Evolutionary conservation across 2,797 vertebrate genomes (phyloP).

Genomic region (Loriculus beryllinus): DNA sequence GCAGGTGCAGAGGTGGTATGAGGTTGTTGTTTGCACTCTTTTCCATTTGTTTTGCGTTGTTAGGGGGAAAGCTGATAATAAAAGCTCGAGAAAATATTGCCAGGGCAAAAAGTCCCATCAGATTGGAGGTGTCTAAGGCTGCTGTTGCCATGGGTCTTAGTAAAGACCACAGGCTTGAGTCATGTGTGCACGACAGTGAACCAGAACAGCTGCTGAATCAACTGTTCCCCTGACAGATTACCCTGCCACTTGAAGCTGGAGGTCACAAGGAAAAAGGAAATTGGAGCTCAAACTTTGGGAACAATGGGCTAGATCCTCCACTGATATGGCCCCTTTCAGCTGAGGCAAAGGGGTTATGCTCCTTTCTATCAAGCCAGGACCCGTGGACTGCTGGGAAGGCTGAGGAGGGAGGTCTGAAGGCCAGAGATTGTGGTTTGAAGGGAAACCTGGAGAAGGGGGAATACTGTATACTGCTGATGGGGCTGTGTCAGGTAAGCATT

Average conservation of each 20-base stretch:
- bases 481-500: background rate
- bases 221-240: background rate
- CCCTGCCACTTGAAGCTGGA: background rate
- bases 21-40: background rate
- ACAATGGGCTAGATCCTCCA: background rate
- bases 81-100: background rate
- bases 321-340: background rate
- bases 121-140: background rate
- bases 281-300: background rate
- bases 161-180: background rate
- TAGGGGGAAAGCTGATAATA: background rate
- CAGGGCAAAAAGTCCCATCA: background rate
- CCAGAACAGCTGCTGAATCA: background rate
- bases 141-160: background rate
- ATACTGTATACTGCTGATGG: background rate
- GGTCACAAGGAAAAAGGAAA: conserved; percentile 5
- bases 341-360: background rate
- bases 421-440: background rate
- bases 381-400: background rate
- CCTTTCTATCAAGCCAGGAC: background rate
- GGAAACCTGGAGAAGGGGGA: background rate
- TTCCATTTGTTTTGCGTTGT: background rate
- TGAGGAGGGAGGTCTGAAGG: background rate
- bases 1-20: background rate
- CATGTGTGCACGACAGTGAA: background rate